Conservation (phyloP, 2,113 vertebrate genomes). For the Oryzias javanicus region DNA sequence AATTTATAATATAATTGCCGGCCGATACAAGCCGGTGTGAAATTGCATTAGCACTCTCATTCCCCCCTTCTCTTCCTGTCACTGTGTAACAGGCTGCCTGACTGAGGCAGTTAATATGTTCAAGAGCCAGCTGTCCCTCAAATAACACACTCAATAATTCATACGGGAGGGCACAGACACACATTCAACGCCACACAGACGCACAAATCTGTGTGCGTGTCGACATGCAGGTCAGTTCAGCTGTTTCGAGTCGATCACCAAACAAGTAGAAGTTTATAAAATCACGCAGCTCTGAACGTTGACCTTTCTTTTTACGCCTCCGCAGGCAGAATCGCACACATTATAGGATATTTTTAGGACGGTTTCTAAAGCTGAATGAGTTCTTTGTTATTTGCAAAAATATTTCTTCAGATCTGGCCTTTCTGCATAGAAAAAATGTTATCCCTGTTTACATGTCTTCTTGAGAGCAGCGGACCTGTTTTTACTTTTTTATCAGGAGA, state of each 20-base stretch:
- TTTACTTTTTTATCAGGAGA: too few relatives aligned
- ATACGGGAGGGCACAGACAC: constrained; percentile 37
- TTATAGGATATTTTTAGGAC: too few relatives aligned
- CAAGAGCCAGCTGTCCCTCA: constrained; percentile 70
- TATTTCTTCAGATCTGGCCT: too few relatives aligned
- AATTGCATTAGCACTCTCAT: constrained; percentile 44
- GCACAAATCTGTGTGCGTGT: constrained; percentile 13
- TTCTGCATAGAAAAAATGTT: too few relatives aligned
- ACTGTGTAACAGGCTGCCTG: constrained; percentile 30
- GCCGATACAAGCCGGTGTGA: constrained; percentile 35
- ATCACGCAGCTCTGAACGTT: too few relatives aligned
- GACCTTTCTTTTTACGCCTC: too few relatives aligned
- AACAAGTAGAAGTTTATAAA: neutral
- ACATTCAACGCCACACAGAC: constrained; percentile 16
- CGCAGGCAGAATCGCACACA: too few relatives aligned
- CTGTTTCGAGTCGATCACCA: constrained; percentile 26
- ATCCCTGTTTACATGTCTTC: too few relatives aligned
- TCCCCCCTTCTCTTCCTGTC: constrained; percentile 21
- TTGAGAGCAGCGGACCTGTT: too few relatives aligned
- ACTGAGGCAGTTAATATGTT: constrained; percentile 62
- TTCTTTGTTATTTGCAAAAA: too few relatives aligned
- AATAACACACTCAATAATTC: constrained; percentile 78
- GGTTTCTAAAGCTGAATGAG: too few relatives aligned
- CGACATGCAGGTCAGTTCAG: constrained; percentile 20
- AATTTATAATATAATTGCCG: constrained; percentile 13